Evolutionary conservation across 2,113 vertebrate species (phyloP).

Genomic region (Lutjanus erythropterus): DNA sequence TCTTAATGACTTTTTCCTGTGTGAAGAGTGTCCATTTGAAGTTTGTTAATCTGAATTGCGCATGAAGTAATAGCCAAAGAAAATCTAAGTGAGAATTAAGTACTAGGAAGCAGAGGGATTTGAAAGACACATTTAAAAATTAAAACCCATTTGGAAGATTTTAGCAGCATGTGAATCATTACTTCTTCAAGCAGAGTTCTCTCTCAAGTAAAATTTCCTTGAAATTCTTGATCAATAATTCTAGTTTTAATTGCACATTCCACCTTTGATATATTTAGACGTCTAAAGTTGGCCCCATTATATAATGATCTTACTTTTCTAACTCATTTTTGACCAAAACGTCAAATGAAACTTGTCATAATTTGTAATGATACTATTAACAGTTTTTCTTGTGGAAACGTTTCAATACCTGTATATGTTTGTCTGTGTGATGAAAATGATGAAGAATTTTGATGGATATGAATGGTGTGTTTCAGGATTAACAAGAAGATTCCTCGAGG

Average conservation of each 20-base stretch:
- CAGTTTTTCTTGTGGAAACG: too few species aligned
- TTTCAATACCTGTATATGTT: too few species aligned
- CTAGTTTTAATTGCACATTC: not conserved
- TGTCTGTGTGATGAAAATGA: too few species aligned
- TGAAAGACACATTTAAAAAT: not conserved
- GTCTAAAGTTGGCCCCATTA: not conserved
- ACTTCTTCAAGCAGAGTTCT: not conserved
- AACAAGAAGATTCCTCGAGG: constrained; percentile 99
- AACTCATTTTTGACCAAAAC: not conserved
- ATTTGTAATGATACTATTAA: not conserved
- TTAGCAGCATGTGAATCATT: not conserved
- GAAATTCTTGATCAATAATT: not conserved
- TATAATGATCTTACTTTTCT: not conserved
- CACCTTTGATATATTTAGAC: not conserved
- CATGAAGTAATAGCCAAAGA: not conserved
- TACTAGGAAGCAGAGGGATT: not conserved
- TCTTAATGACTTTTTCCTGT: not conserved
- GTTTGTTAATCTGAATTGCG: not conserved
- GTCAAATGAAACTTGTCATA: not conserved
- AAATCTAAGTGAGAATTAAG: not conserved
- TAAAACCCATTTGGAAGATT: not conserved
- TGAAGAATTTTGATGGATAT: not conserved
- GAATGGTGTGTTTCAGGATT: constrained; percentile 86
- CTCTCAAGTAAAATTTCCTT: not conserved
- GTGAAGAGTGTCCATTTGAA: not conserved